Percentiles rank a stretch among this genome's conserved stretches.
These are phyloP conservation scores for Orchestes rusci DNA, from an alignment of 2,888 invertebrate genomes.

Conservation along the genomic window DNA sequence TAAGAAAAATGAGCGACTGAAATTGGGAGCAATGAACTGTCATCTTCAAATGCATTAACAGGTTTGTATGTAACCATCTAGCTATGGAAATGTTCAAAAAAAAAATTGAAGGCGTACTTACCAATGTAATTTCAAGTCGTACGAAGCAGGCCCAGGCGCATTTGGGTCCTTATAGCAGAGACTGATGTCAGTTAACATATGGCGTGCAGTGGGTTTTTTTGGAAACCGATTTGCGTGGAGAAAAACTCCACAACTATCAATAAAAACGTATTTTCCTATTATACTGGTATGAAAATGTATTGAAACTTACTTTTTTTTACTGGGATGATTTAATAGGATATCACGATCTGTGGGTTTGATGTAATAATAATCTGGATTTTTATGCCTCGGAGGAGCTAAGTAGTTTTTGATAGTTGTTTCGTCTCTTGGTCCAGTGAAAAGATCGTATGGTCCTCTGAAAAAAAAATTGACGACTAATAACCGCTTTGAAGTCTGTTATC, in stretches of 20 bases:
- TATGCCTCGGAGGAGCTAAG: conserved; percentile 38
- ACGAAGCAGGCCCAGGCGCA: conserved; percentile 50
- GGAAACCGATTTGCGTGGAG: conserved; percentile 36
- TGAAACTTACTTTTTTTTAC: conserved; percentile 29
- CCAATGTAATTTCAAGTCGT: too few species aligned
- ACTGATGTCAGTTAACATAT: conserved; percentile 46
- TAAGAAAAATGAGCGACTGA: too few species aligned
- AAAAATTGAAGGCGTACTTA: too few species aligned
- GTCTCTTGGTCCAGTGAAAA: conserved; percentile 48
- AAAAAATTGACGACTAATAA: neutral
- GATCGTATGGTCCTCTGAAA: conserved; percentile 39
- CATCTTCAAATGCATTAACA: too few species aligned
- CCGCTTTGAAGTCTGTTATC: too few species aligned
- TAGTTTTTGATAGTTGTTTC: conserved; percentile 49
- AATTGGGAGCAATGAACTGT: too few species aligned
- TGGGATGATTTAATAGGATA: conserved; percentile 32
- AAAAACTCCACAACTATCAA: conserved; percentile 33
- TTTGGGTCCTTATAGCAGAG: conserved; percentile 46
- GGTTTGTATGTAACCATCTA: too few species aligned
- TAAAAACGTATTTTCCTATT: too few species aligned
- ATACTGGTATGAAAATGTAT: too few species aligned
- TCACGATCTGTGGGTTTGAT: conserved; percentile 34
- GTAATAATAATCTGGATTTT: conserved; percentile 35
- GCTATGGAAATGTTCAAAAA: too few species aligned
- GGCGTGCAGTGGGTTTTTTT: conserved; percentile 43